phyloP scores from a whole-genome alignment of 2,113 vertebrate species.

The Corvus moneduloides region DNA sequence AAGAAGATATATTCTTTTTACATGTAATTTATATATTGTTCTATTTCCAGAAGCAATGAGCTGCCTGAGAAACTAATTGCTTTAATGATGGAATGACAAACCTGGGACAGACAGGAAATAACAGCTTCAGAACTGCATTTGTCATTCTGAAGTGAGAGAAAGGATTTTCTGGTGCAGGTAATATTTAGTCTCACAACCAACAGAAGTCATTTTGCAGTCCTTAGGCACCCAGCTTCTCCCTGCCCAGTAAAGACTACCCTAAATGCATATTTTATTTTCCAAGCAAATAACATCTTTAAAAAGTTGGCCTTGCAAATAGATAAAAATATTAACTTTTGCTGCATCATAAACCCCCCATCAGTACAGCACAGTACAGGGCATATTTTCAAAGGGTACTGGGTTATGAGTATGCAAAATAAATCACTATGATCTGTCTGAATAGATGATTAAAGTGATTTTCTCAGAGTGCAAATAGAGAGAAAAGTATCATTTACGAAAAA shows the following conservation, averaged over 20 bases:
- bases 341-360: background rate
- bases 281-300: background rate
- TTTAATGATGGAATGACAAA: conserved; percentile 34
- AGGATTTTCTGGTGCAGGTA: conserved; percentile 24
- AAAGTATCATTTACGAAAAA: conserved; percentile 7
- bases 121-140: background rate
- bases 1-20: background rate
- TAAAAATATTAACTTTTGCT: background rate
- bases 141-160: background rate
- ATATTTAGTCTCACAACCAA: background rate
- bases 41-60: background rate
- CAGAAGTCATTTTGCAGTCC: background rate
- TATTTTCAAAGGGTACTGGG: background rate
- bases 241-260: background rate
- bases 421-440: background rate
- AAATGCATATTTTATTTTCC: background rate
- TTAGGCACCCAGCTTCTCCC: background rate
- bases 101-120: background rate
- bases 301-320: background rate
- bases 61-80: conserved; percentile 36
- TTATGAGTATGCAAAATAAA: conserved; percentile 46
- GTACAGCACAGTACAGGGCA: background rate
- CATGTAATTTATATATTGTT: background rate
- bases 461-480: background rate
- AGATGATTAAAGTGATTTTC: conserved; percentile 3